phyloP scores from a whole-genome alignment of 1,140 invertebrate genomes.

The Drosophila subobscura region DNA sequence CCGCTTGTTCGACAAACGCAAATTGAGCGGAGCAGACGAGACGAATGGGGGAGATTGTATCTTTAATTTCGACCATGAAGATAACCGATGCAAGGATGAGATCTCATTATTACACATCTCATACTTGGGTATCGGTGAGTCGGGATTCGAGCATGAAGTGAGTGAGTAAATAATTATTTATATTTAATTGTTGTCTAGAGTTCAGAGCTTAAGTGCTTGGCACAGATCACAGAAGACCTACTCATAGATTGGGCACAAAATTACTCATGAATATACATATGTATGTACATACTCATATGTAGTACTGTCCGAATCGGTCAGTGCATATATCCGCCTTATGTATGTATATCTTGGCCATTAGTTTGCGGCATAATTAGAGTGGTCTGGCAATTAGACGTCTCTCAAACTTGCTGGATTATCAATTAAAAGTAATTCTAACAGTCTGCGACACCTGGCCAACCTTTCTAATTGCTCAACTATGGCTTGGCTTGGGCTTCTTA shows the following conservation, averaged over 20 bases:
- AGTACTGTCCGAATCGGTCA: background rate
- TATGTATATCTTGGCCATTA: conserved; percentile 3
- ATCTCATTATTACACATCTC: background rate
- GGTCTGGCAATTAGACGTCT: conserved; percentile 25
- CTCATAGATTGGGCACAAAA: conserved; percentile 34
- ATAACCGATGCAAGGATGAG: conserved; percentile 4
- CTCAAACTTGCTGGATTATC: conserved; percentile 19
- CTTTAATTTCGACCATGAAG: conserved; percentile 1
- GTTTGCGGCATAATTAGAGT: conserved; percentile 37
- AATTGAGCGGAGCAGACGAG: conserved; percentile 44
- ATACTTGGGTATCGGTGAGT: background rate
- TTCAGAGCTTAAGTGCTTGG: too few relatives aligned
- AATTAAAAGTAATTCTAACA: conserved; percentile 28
- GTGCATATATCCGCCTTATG: background rate
- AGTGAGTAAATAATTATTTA: conserved; percentile 8
- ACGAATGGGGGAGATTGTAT: too few relatives aligned
- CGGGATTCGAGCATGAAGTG: background rate
- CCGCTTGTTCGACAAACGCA: conserved; percentile 55
- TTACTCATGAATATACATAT: conserved; percentile 45
- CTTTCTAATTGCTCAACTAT: conserved; percentile 36
- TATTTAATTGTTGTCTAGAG: conserved; percentile 6
- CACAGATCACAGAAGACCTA: background rate
- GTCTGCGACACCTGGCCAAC: conserved; percentile 37
- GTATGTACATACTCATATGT: background rate
- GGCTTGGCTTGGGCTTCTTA: background rate